Evolutionary conservation across 2,113 vertebrate species (phyloP), one percentile per base, ranked within the genome.

Genomic region (Tachysurus vachellii): DNA sequence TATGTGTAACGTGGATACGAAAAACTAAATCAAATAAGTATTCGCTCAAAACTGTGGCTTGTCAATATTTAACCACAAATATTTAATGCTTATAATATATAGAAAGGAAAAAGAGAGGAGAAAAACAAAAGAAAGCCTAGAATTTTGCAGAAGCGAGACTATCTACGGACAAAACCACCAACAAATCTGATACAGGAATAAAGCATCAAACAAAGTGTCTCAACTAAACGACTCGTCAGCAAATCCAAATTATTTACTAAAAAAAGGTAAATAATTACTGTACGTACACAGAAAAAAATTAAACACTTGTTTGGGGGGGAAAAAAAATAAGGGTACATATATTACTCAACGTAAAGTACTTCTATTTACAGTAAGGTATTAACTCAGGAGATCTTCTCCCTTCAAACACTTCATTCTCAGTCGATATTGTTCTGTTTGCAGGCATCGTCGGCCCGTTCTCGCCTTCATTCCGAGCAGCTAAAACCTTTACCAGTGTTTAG

Each of bases 131-230:
- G 87, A 92, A 87, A 95, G 95, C 96, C 96, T 95, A 97, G 96
- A 97, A 91, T 90, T 94, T 89, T 96, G 93, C 93, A 96, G 95
- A 97, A 98, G 96, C 96, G 96, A 98, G 96, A 97, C 96, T 97
- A 97, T 96, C 97, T 97, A 98, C 96, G 97, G 95, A 97, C 96
- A 95, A 96, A 97, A 97, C 96, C 91, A 96, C 95, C 96, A 97
- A 97, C 96, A 95, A 94, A 97, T 96, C 89, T 94, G 95, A 97
- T 96, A 96, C 95, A 96, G 96, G 96, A 97, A 97, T 96, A 97
- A 96, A 96, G 95, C 95, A 94, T 95, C 10, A 91, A 92, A 91
- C 62, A 91, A 93, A 75, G 70, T 47, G 71, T 76, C 53, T 80
- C 82, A 85, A 85, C 50, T 79, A 88, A 85, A 88, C 77, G 64